These are phyloP conservation scores for Mallotus villosus DNA, from an alignment of 2,797 vertebrate genomes.

Conservation along the genomic window DNA sequence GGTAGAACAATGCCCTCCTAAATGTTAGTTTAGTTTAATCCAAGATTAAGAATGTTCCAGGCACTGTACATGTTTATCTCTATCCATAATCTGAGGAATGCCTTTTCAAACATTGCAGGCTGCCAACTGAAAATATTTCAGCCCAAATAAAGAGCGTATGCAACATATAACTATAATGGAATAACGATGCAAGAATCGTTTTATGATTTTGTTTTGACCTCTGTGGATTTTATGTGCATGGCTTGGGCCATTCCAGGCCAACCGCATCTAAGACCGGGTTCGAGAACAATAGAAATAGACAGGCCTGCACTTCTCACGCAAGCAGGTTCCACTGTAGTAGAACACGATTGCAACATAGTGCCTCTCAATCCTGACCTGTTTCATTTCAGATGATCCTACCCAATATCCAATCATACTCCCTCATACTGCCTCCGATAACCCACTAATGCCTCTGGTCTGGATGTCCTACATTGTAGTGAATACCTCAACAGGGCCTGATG, in stretches of 20 bases:
- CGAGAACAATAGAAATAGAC: constrained; percentile 21
- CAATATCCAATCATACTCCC: constrained; percentile 20
- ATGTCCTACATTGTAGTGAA: constrained; percentile 28
- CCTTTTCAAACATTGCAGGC: constrained; percentile 59
- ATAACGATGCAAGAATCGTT: constrained; percentile 29
- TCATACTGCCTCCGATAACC: constrained; percentile 25
- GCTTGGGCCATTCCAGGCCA: constrained; percentile 29
- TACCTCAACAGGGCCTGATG: constrained; percentile 34
- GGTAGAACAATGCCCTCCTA: constrained; percentile 46
- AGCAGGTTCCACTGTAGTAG: constrained; percentile 13
- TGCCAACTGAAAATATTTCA: constrained; percentile 52
- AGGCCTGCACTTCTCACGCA: neutral
- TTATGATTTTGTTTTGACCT: constrained; percentile 30
- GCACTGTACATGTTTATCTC: constrained; percentile 55
- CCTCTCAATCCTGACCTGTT: constrained; percentile 5
- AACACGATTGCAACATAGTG: neutral
- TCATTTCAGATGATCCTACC: constrained; percentile 23
- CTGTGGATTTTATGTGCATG: constrained; percentile 23
- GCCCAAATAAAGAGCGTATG: constrained; percentile 38
- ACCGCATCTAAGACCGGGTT: constrained; percentile 15
- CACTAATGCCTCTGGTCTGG: constrained; percentile 7
- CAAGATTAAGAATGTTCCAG: constrained; percentile 61
- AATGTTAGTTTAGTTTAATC: constrained; percentile 61
- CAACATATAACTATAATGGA: constrained; percentile 40
- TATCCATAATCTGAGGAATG: constrained; percentile 66